Base-by-base conservation (phyloP, 2,113 vertebrate genomes). In the Dolichallabes microphthalmus region DNA sequence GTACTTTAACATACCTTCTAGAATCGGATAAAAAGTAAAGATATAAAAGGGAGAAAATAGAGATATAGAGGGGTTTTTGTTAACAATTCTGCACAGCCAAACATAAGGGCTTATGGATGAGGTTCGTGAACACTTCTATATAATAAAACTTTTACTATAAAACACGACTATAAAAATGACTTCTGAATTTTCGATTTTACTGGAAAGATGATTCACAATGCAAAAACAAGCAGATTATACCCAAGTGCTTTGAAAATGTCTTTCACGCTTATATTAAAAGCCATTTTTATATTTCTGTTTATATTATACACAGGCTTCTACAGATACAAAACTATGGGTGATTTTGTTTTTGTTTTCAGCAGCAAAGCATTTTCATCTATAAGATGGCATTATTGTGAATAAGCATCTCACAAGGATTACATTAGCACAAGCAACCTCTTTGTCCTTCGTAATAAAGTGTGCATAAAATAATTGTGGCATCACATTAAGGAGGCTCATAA, bases 401-500 rank as follows among this genome's bases (percentile, higher is more conserved):
- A 30, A 35, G 82, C 74, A 66, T 78, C 30, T 84, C 74, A 78
- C 12, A 17, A 75, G n/a, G 63, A 9, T 58, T 20, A 58, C 58
- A 79, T 85, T 82, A 74, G 30, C 39, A 71, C 45, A 82, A 39
- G 82, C 45, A 79, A 77, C 66, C 79, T 71, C 82, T 86, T 75
- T 80, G 84, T 86, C 84, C 82, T 88, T 86, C 9, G 57, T 82
- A 86, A 86, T 86, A 83, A 82, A 85, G 50, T 85, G 82, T 82
- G 83, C 64, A 79, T 86, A 60, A 80, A 80, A 81, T 77, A 84
- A 75, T 76, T 77, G 71, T 86, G 77, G 75, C 61, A 53, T 86
- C 69, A 75, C 73, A 83, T 84, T 81, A 58, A 88, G 39, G 52
- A 74, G 60, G 78, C 68, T 77, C 50, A 27, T 84, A 68, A 84